A percentile compares a stretch with the other conserved stretches of the same genome.
phyloP scores from a whole-genome alignment of 2,797 vertebrate genomes.

The Falco berigora region DNA sequence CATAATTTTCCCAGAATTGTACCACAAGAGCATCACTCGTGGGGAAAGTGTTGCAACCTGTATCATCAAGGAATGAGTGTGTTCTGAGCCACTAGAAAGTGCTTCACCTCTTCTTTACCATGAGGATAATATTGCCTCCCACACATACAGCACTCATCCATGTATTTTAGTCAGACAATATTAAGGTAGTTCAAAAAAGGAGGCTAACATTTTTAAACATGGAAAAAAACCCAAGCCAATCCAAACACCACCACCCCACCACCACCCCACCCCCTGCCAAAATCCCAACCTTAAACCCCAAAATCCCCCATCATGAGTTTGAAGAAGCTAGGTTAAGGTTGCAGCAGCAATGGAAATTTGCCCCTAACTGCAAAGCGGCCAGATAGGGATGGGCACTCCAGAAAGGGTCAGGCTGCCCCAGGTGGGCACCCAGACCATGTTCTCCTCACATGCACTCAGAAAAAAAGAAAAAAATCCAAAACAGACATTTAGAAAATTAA shows the following conservation, averaged over 20 bases:
- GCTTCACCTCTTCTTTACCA: background rate
- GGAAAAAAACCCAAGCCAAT: background rate
- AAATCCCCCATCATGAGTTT: background rate
- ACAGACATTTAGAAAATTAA: background rate
- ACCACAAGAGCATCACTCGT: background rate
- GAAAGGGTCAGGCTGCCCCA: background rate
- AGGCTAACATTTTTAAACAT: background rate
- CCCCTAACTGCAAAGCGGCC: background rate
- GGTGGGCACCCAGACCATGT: background rate
- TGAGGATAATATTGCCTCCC: accelerated
- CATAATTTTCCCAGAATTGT: background rate
- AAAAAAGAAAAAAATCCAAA: background rate
- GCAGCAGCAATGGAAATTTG: background rate
- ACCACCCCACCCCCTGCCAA: background rate
- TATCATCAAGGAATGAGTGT: background rate
- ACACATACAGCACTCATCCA: accelerated
- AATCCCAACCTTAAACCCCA: background rate
- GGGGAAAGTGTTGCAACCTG: background rate
- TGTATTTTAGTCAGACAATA: background rate
- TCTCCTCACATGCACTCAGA: background rate
- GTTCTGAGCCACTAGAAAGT: background rate
- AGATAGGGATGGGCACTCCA: background rate
- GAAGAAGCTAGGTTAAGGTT: background rate
- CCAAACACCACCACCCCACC: background rate
- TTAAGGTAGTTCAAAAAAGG: background rate